Evolutionary conservation across 2,888 invertebrate genomes (phyloP).

Genomic region (Ariolimax columbianus): DNA sequence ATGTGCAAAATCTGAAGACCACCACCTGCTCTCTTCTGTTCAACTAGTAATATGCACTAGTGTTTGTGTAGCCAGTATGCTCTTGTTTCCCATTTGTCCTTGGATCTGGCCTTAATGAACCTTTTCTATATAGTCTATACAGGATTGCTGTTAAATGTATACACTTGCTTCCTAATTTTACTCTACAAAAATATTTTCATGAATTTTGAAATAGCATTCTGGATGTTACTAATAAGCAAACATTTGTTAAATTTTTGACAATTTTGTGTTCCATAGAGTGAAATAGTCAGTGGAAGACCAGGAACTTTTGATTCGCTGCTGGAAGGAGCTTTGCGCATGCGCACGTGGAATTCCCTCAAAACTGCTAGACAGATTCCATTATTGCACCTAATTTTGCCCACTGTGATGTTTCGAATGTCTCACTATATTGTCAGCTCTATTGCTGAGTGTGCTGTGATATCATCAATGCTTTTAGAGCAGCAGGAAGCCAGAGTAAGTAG

Average conservation of each 20-base stretch:
- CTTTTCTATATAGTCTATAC: too few species aligned
- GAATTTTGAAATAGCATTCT: too few species aligned
- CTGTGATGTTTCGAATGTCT: conserved; percentile 88
- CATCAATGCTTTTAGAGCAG: conserved; percentile 62
- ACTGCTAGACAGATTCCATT: conserved; percentile 91
- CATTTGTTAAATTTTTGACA: not conserved
- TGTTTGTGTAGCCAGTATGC: too few species aligned
- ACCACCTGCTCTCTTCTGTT: too few species aligned
- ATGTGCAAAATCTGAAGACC: too few species aligned
- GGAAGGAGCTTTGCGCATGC: conserved; percentile 91
- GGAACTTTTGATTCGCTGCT: conserved; percentile 95
- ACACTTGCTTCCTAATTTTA: too few species aligned
- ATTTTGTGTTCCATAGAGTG: conserved; percentile 84
- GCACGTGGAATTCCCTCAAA: conserved; percentile 90
- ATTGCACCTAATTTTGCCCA: conserved; percentile 93
- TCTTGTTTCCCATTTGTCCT: too few species aligned
- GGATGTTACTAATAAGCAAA: not conserved
- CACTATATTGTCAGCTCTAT: conserved; percentile 90
- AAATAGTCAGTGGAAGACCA: conserved; percentile 96
- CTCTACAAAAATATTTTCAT: too few species aligned
- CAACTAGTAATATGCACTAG: too few species aligned
- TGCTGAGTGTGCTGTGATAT: conserved; percentile 81
- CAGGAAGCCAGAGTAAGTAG: conserved; percentile 60
- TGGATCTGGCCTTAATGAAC: too few species aligned
- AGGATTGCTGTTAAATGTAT: too few species aligned